Evolutionary conservation across 1,140 invertebrate species (phyloP).

Genomic region (Octopus sinensis): DNA sequence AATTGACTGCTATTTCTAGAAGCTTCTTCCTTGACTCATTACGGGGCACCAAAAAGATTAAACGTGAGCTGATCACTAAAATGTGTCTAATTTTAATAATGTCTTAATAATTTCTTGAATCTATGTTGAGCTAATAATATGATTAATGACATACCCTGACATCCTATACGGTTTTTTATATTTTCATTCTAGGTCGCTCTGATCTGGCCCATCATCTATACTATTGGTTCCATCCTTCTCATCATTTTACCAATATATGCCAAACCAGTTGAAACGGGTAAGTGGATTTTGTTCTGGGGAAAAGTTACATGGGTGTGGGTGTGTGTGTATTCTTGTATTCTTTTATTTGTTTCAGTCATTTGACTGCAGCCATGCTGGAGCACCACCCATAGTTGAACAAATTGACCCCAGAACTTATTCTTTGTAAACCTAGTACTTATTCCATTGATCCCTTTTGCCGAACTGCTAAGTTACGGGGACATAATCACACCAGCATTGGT

Average conservation of each 20-base stretch:
- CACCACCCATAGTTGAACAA: neutral
- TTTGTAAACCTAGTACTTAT: neutral
- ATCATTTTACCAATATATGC: conserved; percentile 92
- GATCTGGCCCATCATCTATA: conserved; percentile 85
- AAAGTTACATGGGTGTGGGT: neutral
- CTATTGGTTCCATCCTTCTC: conserved; percentile 85
- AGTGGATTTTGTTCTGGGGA: conserved; percentile 13
- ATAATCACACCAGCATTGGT: neutral
- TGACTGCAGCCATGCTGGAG: neutral
- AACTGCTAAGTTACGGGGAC: neutral
- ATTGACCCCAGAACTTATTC: neutral
- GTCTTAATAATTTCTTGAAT: no score
- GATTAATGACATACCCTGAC: no score
- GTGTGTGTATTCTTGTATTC: neutral
- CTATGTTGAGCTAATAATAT: no score
- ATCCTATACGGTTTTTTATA: no score
- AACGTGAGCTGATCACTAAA: no score
- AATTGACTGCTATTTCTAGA: no score
- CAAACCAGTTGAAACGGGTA: conserved; percentile 86
- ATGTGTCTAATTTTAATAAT: no score
- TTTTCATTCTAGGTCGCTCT: conserved; percentile 64
- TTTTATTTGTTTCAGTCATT: neutral
- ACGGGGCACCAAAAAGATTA: no score
- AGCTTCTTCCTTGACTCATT: no score
- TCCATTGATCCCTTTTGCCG: neutral